phyloP scores from a whole-genome alignment of 2,888 invertebrate species.

The Polyommatus iphigenia region DNA sequence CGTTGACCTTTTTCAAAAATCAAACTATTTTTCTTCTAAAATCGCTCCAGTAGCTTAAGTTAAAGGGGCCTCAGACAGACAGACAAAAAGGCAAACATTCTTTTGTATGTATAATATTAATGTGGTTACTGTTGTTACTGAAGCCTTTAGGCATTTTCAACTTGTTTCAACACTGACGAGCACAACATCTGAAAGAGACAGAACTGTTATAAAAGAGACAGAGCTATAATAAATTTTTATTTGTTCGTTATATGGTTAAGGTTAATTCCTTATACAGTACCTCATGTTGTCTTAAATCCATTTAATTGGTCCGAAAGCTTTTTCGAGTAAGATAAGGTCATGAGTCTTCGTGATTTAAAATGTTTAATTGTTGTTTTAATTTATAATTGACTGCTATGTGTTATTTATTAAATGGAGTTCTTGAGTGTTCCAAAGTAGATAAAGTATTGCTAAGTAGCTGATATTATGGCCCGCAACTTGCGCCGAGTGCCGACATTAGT shows the following conservation, averaged over 20 bases:
- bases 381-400: constrained; percentile 4
- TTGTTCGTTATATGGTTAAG: background rate
- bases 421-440: no score
- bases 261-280: background rate
- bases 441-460: no score
- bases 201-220: background rate
- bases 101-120: no score
- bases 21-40: no score
- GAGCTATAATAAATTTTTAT: background rate
- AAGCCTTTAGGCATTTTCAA: background rate
- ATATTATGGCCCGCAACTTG: no score
- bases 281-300: constrained; percentile 26
- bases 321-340: constrained; percentile 25
- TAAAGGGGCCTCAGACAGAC: no score
- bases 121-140: background rate
- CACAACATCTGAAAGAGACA: background rate
- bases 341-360: background rate
- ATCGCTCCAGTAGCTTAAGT: no score
- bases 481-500: no score
- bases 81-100: no score
- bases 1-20: no score
- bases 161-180: background rate
- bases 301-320: constrained; percentile 27
- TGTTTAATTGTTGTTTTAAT: constrained; percentile 29
- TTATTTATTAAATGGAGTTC: background rate